phyloP scores from a whole-genome alignment of 2,113 vertebrate genomes.

The Anarrhichthys ocellatus region DNA sequence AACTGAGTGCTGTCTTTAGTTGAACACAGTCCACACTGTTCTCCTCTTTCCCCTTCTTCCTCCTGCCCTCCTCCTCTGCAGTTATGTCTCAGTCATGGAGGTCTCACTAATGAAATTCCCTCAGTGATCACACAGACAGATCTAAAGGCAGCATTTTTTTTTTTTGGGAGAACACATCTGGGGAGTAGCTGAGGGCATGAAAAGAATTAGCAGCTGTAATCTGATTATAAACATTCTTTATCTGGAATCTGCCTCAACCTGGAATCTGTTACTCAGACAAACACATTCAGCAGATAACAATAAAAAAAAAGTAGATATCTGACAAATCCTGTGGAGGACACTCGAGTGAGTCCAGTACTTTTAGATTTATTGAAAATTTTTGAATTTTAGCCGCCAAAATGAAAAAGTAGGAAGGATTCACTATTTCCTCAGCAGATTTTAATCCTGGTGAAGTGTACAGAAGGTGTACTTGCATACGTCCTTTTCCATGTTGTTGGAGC shows the following conservation, averaged over 20 bases:
- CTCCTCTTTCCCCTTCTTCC: slow-evolving; percentile 28
- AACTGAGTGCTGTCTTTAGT: slow-evolving; percentile 52
- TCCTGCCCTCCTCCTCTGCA: slow-evolving; percentile 32
- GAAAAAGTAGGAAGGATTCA: not conserved
- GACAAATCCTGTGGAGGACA: not conserved
- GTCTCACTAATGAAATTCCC: slow-evolving; percentile 73
- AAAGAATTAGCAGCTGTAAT: slow-evolving; percentile 44
- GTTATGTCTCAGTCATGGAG: slow-evolving; percentile 59
- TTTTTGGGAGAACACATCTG: slow-evolving; percentile 42
- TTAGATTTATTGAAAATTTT: not conserved
- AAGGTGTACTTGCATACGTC: not conserved
- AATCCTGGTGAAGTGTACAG: not conserved
- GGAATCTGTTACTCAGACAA: slow-evolving; percentile 10
- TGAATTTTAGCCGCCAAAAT: not conserved
- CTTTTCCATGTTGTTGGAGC: not conserved
- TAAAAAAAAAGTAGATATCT: not conserved
- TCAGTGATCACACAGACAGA: slow-evolving; percentile 51
- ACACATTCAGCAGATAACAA: slow-evolving; percentile 5
- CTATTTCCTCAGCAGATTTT: not conserved
- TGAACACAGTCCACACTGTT: slow-evolving; percentile 62
- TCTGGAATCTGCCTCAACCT: slow-evolving; percentile 19
- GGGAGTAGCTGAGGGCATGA: slow-evolving; percentile 36
- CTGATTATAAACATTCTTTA: slow-evolving; percentile 36
- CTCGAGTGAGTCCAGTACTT: not conserved
- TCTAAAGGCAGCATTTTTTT: slow-evolving; percentile 55